Evolutionary conservation across 2,797 vertebrate genomes (phyloP).

Genomic region (Macropus fuliginosus): DNA sequence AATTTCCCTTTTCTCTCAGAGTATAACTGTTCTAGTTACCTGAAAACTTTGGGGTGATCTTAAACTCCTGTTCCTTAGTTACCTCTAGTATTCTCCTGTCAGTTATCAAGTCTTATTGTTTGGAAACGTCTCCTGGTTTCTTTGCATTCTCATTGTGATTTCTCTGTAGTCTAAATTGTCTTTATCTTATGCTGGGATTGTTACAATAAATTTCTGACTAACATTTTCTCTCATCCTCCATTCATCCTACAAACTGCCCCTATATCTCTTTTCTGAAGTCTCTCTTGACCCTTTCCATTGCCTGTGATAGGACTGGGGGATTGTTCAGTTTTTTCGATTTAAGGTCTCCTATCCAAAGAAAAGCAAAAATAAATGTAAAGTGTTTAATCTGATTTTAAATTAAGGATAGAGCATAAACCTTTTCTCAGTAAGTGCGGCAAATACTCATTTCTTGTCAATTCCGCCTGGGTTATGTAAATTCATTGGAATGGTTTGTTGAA

Average conservation of each 20-base stretch:
- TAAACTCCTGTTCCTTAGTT: not conserved
- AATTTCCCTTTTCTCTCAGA: not conserved
- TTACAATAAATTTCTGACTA: not conserved
- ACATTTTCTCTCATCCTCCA: not conserved
- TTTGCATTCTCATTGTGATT: not conserved
- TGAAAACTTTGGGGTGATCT: not conserved
- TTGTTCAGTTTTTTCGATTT: not conserved
- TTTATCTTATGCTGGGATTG: not conserved
- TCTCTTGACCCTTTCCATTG: not conserved
- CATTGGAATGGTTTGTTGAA: not conserved
- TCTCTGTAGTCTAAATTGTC: not conserved
- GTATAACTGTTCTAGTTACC: not conserved
- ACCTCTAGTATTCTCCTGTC: not conserved
- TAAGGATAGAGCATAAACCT: not conserved
- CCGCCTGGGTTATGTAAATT: not conserved
- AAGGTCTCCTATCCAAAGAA: not conserved
- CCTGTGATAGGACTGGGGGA: too few relatives aligned
- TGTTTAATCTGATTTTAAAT: not conserved
- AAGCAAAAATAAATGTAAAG: not conserved
- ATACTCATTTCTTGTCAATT: not conserved
- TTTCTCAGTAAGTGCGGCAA: not conserved
- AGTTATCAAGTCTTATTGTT: not conserved
- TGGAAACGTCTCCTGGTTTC: not conserved
- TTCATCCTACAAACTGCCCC: not conserved
- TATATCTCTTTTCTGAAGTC: not conserved